Evolutionary conservation across 2,888 invertebrate species (phyloP).

Genomic region (Ichneumon xanthorius): DNA sequence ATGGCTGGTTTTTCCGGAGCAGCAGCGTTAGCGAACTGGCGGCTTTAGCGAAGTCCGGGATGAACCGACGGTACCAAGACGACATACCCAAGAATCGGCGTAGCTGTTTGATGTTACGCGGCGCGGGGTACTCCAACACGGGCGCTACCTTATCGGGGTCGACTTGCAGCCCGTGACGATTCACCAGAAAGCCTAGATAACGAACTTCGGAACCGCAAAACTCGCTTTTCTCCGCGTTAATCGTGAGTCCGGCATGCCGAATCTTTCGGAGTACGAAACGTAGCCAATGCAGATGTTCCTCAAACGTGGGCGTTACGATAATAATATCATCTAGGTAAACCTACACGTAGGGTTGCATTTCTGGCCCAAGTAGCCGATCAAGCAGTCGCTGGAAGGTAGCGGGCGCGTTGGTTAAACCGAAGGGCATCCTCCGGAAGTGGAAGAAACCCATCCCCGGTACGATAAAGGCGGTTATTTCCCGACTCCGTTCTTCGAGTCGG

Average conservation of each 20-base stretch:
- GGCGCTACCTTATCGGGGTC: conserved; percentile 37
- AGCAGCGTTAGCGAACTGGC: conserved; percentile 17
- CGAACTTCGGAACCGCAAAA: too few species aligned
- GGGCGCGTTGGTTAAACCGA: too few species aligned
- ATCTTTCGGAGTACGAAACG: conserved; percentile 69
- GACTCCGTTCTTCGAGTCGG: too few species aligned
- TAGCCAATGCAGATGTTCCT: conserved; percentile 54
- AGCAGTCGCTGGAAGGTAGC: too few species aligned
- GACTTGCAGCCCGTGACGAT: not conserved
- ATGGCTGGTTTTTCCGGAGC: conserved; percentile 3
- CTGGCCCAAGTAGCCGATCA: too few species aligned
- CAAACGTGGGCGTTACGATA: conserved; percentile 53
- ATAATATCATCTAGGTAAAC: too few species aligned
- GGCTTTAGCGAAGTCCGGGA: conserved; percentile 18
- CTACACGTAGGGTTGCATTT: too few species aligned
- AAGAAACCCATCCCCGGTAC: too few species aligned
- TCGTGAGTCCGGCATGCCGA: conserved; percentile 71
- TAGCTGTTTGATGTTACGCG: conserved; percentile 30
- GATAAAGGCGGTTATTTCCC: too few species aligned
- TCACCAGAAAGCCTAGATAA: conserved; percentile 39
- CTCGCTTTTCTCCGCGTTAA: conserved; percentile 36
- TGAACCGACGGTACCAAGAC: conserved; percentile 46
- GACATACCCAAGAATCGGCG: conserved; percentile 32
- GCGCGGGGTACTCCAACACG: not conserved
- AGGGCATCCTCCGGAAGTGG: too few species aligned